These are phyloP conservation scores for Styela clava DNA, from an alignment of 23 tunicate species.

Conservation along the genomic window DNA sequence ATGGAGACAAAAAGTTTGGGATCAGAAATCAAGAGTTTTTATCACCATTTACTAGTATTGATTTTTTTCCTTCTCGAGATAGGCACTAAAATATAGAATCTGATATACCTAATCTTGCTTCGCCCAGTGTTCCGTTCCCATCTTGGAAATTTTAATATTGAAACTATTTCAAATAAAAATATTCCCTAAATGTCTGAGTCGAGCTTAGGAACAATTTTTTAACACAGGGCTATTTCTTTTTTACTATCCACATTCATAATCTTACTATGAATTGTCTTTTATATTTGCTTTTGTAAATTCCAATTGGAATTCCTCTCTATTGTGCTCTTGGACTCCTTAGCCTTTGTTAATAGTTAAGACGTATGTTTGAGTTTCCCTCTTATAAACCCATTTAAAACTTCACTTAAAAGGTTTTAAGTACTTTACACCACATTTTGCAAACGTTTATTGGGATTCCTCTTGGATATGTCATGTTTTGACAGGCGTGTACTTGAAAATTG, in stretches of 20 bases:
- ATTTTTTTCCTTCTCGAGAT: too few relatives aligned
- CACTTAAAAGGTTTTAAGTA: background rate
- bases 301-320: background rate
- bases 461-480: background rate
- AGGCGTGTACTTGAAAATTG: background rate
- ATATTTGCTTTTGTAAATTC: background rate
- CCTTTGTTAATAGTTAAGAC: background rate
- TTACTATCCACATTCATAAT: background rate
- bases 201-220: too few relatives aligned
- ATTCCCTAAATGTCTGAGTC: too few relatives aligned
- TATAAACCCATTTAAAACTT: background rate
- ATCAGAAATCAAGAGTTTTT: too few relatives aligned
- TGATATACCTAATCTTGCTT: too few relatives aligned
- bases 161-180: too few relatives aligned
- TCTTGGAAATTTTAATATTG: too few relatives aligned
- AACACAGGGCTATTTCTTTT: background rate
- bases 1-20: too few relatives aligned
- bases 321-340: background rate
- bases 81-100: too few relatives aligned
- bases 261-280: background rate
- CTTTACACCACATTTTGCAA: background rate
- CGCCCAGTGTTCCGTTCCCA: too few relatives aligned
- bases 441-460: background rate
- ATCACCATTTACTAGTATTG: too few relatives aligned
- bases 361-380: background rate